phyloP scores from a whole-genome alignment of 2,797 vertebrate genomes.

The Xiphorhynchus erythropygius region DNA sequence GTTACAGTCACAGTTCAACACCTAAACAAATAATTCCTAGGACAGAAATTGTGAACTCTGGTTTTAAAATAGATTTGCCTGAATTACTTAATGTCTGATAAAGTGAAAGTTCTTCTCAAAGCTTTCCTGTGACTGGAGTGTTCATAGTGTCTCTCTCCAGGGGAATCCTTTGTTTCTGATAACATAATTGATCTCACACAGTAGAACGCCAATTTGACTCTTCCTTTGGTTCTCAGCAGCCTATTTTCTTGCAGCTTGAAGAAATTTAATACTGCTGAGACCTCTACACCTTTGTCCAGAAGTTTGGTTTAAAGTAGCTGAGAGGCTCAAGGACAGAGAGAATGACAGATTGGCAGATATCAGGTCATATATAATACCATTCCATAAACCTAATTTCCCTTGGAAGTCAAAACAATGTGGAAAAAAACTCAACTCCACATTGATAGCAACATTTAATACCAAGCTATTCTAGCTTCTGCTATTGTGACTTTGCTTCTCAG shows the following conservation, averaged over 20 bases:
- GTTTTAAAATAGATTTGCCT: background rate
- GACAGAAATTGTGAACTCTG: background rate
- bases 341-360: background rate
- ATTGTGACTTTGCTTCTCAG: background rate
- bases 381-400: background rate
- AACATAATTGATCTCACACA: background rate
- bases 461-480: background rate
- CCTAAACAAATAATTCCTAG: background rate
- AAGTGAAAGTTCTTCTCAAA: background rate
- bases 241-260: background rate
- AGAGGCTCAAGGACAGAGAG: background rate
- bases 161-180: background rate
- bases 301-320: background rate
- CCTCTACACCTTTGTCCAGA: background rate
- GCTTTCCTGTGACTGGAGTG: background rate
- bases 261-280: background rate
- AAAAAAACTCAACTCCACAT: background rate
- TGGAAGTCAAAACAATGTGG: background rate
- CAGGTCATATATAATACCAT: background rate
- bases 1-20: background rate
- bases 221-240: background rate
- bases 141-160: background rate
- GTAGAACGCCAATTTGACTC: background rate
- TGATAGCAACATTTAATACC: background rate
- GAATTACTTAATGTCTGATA: background rate